Evolutionary conservation across 2,113 vertebrate genomes (phyloP).

Genomic region (Erythrocercus mccallii): DNA sequence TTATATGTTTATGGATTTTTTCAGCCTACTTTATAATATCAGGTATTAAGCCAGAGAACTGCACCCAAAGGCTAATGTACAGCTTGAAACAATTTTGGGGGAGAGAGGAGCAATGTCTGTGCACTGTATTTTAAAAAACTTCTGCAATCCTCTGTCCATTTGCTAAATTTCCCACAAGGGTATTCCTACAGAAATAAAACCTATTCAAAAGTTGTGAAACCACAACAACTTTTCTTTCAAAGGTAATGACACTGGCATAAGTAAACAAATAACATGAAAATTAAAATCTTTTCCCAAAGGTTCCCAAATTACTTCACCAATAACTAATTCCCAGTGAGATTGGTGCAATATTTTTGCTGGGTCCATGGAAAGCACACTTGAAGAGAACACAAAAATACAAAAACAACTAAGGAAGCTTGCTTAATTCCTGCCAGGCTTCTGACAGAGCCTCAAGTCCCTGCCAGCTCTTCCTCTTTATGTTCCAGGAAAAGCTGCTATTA

Average conservation of each 20-base stretch:
- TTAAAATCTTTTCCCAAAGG: background rate
- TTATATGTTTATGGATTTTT: background rate
- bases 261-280: background rate
- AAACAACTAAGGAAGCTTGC: background rate
- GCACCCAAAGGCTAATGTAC: background rate
- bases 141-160: background rate
- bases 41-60: background rate
- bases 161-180: background rate
- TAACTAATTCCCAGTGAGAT: background rate
- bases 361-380: background rate
- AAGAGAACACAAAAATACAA: background rate
- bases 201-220: background rate
- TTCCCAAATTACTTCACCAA: background rate
- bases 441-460: background rate
- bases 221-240: background rate
- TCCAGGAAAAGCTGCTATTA: conserved; percentile 9
- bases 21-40: background rate
- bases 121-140: background rate
- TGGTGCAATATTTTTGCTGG: background rate
- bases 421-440: conserved; percentile 26
- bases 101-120: background rate
- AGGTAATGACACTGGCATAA: background rate
- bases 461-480: conserved; percentile 32
- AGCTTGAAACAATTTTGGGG: background rate
- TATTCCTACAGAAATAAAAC: background rate